These are phyloP conservation scores for Melanotaenia maccullochi DNA, from an alignment of 2,797 vertebrate species.

Conservation along the genomic window DNA sequence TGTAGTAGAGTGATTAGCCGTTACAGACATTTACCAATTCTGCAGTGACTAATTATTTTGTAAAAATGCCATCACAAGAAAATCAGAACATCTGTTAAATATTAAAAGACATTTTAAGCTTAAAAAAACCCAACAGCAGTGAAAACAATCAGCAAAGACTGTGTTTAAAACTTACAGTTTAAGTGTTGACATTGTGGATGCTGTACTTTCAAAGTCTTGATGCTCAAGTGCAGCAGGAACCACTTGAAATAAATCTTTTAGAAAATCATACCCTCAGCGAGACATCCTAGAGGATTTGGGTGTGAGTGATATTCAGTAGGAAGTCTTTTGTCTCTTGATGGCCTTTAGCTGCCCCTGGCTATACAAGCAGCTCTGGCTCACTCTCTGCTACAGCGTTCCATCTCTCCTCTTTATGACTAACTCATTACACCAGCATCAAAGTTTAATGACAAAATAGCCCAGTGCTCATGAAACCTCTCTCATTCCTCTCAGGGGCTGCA, in stretches of 20 bases:
- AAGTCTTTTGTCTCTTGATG: slow-evolving; percentile 65
- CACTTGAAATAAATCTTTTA: slow-evolving; percentile 22
- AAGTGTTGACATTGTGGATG: background rate
- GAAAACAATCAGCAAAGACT: background rate
- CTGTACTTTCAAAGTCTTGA: slow-evolving; percentile 8
- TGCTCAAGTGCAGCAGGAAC: slow-evolving; percentile 17
- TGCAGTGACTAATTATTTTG: background rate
- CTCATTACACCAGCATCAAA: slow-evolving; percentile 77
- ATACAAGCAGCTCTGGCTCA: slow-evolving; percentile 50
- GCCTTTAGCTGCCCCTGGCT: slow-evolving; percentile 62
- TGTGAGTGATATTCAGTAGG: slow-evolving; percentile 57
- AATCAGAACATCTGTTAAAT: background rate
- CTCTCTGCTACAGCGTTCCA: slow-evolving; percentile 24
- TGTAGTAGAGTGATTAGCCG: background rate
- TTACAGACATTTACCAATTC: background rate
- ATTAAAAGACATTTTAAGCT: background rate
- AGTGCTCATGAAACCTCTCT: slow-evolving; percentile 53
- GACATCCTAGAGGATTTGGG: slow-evolving; percentile 36
- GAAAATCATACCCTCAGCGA: slow-evolving; percentile 26
- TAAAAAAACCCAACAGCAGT: background rate
- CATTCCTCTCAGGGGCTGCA: slow-evolving; percentile 47
- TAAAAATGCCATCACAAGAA: background rate
- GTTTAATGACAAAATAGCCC: slow-evolving; percentile 74
- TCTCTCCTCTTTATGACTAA: slow-evolving; percentile 66
- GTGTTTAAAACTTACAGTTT: background rate